Conservation (phyloP, 92 coral and sea anemone genomes). For the Desmophyllum pertusum region DNA sequence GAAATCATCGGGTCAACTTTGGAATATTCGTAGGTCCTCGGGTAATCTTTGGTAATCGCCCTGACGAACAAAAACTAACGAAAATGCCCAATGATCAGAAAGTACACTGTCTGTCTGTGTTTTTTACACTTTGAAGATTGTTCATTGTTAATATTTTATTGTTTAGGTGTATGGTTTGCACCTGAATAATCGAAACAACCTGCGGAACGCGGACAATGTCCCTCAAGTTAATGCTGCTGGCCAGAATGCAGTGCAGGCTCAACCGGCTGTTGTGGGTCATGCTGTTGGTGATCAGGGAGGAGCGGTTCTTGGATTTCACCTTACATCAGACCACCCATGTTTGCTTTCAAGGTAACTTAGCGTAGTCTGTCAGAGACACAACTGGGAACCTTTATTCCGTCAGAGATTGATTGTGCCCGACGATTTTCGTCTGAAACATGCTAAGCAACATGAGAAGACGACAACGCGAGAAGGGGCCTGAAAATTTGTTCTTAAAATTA, state of each 20-base stretch:
- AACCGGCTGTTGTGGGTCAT: constrained; percentile 42
- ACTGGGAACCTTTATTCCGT: background rate
- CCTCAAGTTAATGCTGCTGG: constrained; percentile 59
- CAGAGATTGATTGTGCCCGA: background rate
- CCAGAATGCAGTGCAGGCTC: constrained; percentile 72
- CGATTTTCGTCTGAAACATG: background rate
- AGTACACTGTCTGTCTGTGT: too few species aligned
- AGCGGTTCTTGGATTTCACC: constrained; percentile 93
- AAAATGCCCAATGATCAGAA: background rate
- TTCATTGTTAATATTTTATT: background rate
- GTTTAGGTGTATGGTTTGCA: constrained; percentile 61
- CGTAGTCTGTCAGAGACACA: background rate
- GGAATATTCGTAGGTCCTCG: too few species aligned
- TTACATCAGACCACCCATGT: constrained; percentile 86
- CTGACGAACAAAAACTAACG: background rate
- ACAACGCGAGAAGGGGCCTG: too few species aligned
- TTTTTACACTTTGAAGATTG: background rate
- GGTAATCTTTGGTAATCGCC: too few species aligned
- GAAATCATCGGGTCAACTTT: too few species aligned
- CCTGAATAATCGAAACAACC: constrained; percentile 48
- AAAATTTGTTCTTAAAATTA: too few species aligned
- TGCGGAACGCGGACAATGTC: constrained; percentile 12
- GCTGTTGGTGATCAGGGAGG: constrained; percentile 62
- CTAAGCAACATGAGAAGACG: too few species aligned
- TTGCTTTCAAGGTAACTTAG: constrained; percentile 73